A percentile compares a stretch with the other conserved stretches of the same genome.
These are phyloP conservation scores for Pectinophora gossypiella DNA, from an alignment of 1,140 invertebrate species.

Conservation along the genomic window DNA sequence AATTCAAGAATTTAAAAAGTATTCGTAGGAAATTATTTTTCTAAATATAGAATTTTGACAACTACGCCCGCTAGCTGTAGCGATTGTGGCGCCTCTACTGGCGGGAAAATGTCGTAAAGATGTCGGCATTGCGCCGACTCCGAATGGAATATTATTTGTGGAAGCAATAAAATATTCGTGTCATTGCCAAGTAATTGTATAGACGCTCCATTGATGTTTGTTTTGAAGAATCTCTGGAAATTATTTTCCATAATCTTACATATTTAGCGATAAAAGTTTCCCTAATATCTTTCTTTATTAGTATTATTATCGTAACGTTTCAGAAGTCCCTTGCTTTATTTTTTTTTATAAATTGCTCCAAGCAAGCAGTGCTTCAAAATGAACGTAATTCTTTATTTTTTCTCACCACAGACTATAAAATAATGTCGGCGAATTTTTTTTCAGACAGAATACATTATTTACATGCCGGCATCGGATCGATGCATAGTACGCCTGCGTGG, in stretches of 20 bases:
- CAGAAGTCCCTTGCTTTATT: no score
- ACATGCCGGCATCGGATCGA: constrained; percentile 44
- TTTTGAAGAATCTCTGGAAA: no score
- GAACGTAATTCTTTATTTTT: no score
- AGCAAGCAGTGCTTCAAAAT: no score
- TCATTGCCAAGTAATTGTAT: no score
- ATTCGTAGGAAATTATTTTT: not conserved
- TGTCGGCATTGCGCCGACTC: constrained; percentile 47
- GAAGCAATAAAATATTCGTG: constrained; percentile 10
- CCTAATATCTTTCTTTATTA: no score
- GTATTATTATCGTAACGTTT: no score
- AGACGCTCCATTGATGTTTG: no score
- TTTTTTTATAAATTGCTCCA: no score
- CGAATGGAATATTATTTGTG: constrained; percentile 17
- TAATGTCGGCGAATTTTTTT: constrained; percentile 16
- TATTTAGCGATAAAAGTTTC: no score
- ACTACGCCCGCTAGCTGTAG: constrained; percentile 49
- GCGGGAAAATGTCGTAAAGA: constrained; percentile 26
- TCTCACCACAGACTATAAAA: no score
- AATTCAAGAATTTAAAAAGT: not conserved
- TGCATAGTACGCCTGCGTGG: constrained; percentile 49
- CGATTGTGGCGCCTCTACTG: constrained; percentile 58
- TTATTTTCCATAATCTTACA: no score
- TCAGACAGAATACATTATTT: constrained; percentile 44
- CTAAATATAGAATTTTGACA: constrained; percentile 41